phyloP scores from a whole-genome alignment of 2,888 invertebrate species.

The Dolichomitus sp. region DNA sequence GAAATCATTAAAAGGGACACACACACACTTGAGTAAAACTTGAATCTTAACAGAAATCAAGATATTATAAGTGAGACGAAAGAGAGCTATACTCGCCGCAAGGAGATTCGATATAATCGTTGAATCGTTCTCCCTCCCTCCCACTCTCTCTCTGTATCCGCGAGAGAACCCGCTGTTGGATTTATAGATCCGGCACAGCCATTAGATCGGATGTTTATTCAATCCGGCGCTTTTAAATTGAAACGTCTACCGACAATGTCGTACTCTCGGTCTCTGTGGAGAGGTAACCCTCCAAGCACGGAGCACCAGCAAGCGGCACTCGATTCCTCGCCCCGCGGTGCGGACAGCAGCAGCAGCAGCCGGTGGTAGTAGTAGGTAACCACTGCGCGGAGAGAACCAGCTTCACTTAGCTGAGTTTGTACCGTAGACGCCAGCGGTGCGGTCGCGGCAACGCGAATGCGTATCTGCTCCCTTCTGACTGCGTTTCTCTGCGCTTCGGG shows the following conservation, averaged over 20 bases:
- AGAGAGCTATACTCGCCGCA: conserved; percentile 15
- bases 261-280: conserved; percentile 59
- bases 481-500: conserved; percentile 8
- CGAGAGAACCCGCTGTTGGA: conserved; percentile 63
- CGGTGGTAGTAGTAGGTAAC: neutral
- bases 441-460: conserved; percentile 31
- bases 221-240: conserved; percentile 80
- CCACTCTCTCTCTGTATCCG: neutral
- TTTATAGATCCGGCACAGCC: conserved; percentile 77
- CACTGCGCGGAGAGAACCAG: neutral
- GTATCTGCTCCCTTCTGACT: conserved; percentile 11
- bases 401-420: conserved; percentile 21
- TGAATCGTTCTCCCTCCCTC: conserved; percentile 19
- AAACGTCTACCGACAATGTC: conserved; percentile 79
- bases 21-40: neutral
- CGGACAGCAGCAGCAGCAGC: neutral
- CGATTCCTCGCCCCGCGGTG: conserved; percentile 1
- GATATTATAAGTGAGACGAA: conserved; percentile 31
- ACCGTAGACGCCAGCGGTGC: conserved; percentile 6
- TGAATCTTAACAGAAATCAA: neutral
- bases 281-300: conserved; percentile 1
- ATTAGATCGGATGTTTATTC: conserved; percentile 74
- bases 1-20: neutral
- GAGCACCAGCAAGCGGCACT: neutral
- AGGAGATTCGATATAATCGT: conserved; percentile 59